These are phyloP conservation scores for Mallotus villosus DNA, from an alignment of 2,797 vertebrate species.

Conservation along the genomic window DNA sequence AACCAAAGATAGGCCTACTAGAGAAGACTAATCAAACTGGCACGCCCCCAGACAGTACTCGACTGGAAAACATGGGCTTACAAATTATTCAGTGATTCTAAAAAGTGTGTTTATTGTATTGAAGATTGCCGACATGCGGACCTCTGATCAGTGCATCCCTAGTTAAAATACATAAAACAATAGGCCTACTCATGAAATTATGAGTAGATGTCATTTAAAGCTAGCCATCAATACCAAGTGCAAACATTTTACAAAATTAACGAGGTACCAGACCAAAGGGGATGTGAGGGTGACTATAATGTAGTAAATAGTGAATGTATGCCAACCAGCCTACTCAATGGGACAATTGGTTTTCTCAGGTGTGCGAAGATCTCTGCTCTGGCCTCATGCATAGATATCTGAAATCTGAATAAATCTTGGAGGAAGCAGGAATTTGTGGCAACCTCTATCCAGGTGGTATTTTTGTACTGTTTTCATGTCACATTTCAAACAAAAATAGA, in stretches of 20 bases:
- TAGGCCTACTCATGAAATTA: background rate
- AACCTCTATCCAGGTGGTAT: slow-evolving; percentile 29
- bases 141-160: no score
- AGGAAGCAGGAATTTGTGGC: slow-evolving; percentile 22
- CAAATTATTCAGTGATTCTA: no score
- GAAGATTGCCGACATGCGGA: background rate
- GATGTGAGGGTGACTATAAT: background rate
- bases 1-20: no score
- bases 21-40: no score
- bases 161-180: background rate
- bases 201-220: background rate
- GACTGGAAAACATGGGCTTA: no score
- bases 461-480: slow-evolving; percentile 33
- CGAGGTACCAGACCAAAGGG: background rate
- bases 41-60: no score
- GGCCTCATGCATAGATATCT: slow-evolving; percentile 33
- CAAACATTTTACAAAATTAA: background rate
- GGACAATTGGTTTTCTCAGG: slow-evolving; percentile 26
- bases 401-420: slow-evolving; percentile 61
- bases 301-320: slow-evolving; percentile 20
- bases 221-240: background rate
- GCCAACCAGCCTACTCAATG: slow-evolving; percentile 18
- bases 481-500: slow-evolving; percentile 11
- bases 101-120: background rate
- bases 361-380: slow-evolving; percentile 3